Evolutionary conservation across 2,797 vertebrate genomes (phyloP).

Genomic region (Danionella dracula): DNA sequence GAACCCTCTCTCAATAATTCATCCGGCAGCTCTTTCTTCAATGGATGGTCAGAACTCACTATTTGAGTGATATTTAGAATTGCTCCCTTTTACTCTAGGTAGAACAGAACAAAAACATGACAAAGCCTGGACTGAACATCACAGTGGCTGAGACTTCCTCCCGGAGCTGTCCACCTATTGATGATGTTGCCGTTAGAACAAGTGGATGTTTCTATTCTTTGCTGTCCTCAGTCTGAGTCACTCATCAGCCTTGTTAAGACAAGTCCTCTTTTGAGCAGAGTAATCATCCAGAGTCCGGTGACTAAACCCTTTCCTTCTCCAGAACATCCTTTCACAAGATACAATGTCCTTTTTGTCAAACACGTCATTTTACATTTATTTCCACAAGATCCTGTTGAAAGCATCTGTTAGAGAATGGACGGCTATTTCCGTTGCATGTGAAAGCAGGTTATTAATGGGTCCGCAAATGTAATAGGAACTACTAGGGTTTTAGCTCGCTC

Average conservation of each 20-base stretch:
- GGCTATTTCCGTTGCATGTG: neutral
- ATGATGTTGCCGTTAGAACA: slow-evolving; percentile 9
- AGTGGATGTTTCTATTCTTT: slow-evolving; percentile 35
- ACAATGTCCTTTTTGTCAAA: neutral
- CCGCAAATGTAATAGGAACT: neutral
- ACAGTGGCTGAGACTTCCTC: slow-evolving; percentile 23
- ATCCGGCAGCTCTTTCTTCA: slow-evolving; percentile 15
- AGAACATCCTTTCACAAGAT: slow-evolving; percentile 17
- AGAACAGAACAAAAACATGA: slow-evolving; percentile 10
- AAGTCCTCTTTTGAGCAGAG: slow-evolving; percentile 15
- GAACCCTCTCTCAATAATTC: slow-evolving; percentile 26
- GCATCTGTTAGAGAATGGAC: neutral
- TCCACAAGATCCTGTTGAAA: neutral
- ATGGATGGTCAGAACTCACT: neutral
- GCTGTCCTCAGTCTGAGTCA: slow-evolving; percentile 30
- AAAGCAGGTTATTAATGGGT: slow-evolving; percentile 7
- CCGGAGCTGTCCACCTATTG: neutral
- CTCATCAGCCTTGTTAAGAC: slow-evolving; percentile 14
- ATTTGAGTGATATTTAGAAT: neutral
- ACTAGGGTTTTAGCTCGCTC: no score
- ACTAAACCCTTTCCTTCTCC: slow-evolving; percentile 11
- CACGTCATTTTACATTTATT: neutral
- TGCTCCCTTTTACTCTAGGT: no score
- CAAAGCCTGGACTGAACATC: neutral
- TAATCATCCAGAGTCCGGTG: slow-evolving; percentile 23